A percentile compares a stretch with the other conserved stretches of the same genome.
phyloP scores from a whole-genome alignment of 2,113 vertebrate genomes.

The Esox niger region DNA sequence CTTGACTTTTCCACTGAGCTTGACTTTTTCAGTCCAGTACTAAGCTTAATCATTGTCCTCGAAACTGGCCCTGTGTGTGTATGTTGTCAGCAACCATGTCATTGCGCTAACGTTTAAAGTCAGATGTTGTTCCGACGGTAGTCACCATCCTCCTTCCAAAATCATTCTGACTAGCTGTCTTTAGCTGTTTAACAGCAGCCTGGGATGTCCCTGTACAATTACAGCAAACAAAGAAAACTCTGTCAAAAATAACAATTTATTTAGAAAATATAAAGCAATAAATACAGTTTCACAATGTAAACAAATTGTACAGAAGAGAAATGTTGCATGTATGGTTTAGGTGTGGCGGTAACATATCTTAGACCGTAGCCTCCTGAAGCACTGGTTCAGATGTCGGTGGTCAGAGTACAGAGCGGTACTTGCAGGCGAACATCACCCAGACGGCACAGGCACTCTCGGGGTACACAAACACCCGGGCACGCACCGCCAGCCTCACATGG shows the following conservation, averaged over 20 bases:
- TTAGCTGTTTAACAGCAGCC: not conserved
- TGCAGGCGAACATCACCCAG: conserved; percentile 99
- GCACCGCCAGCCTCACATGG: conserved; percentile 89
- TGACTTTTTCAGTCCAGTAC: too few species aligned
- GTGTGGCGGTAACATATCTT: not conserved
- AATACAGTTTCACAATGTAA: conserved; percentile 28
- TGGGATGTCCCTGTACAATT: too few species aligned
- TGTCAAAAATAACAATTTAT: conserved; percentile 36
- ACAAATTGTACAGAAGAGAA: conserved; percentile 9
- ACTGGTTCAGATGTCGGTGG: not conserved
- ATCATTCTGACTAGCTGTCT: not conserved
- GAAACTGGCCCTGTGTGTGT: too few species aligned
- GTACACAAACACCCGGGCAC: conserved; percentile 88
- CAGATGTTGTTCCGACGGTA: too few species aligned
- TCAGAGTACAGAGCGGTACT: conserved; percentile 93
- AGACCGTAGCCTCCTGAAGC: not conserved
- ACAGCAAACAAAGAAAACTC: not conserved
- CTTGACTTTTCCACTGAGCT: too few species aligned
- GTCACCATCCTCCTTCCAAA: too few species aligned
- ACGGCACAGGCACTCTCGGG: conserved; percentile 91
- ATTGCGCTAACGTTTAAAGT: too few species aligned
- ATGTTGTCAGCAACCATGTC: too few species aligned
- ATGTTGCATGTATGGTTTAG: not conserved
- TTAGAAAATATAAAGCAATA: conserved; percentile 49
- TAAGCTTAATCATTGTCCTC: too few species aligned